Conservation (phyloP, 2,113 vertebrate genomes). For the Hippocampus barbouri region DNA sequence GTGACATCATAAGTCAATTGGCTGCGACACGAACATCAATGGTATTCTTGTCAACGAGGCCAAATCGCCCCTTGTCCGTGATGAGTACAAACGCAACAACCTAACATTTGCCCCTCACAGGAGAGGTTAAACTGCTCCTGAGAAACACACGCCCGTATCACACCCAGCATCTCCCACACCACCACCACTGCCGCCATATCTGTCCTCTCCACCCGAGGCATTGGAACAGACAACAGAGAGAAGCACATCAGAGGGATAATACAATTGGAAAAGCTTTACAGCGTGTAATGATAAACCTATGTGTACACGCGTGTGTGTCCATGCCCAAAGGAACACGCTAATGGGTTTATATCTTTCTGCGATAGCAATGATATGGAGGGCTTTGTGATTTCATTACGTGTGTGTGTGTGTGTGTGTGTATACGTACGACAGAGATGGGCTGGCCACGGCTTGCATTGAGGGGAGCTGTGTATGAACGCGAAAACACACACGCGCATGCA, state of each 20-base stretch:
- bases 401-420: constrained; percentile 46
- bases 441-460: constrained; percentile 48
- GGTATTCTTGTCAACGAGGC: not conserved
- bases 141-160: constrained; percentile 3
- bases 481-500: constrained; percentile 7
- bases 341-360: constrained; percentile 91
- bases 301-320: constrained; percentile 46
- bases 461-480: constrained; percentile 13
- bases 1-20: too few relatives aligned
- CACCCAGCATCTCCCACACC: constrained; percentile 22
- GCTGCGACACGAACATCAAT: too few relatives aligned
- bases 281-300: constrained; percentile 78
- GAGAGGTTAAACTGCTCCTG: too few relatives aligned
- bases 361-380: constrained; percentile 88
- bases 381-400: constrained; percentile 91
- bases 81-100: not conserved
- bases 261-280: constrained; percentile 78
- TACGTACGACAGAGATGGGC: constrained; percentile 62
- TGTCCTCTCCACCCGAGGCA: constrained; percentile 63
- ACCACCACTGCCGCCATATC: constrained; percentile 31
- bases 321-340: constrained; percentile 85
- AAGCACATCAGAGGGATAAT: constrained; percentile 78
- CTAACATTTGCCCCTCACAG: too few relatives aligned
- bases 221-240: constrained; percentile 70
- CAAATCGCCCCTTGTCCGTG: not conserved